Base-by-base conservation (phyloP, 1,140 invertebrate species). In the Ectropis grisescens region DNA sequence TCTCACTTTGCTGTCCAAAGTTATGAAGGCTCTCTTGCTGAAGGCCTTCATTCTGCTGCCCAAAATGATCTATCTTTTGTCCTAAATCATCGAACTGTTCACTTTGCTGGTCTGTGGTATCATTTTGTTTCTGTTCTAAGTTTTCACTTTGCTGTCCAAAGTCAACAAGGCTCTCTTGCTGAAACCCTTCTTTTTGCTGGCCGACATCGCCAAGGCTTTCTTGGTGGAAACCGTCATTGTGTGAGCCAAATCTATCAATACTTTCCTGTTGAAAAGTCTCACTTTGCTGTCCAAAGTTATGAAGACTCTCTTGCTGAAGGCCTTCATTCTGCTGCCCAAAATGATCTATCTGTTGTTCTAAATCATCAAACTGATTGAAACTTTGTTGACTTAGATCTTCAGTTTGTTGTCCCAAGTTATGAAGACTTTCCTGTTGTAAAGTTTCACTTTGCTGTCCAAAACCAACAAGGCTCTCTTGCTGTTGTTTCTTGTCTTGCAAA, bases 211-310 rank as follows among this genome's bases (percentile, higher is more conserved):
- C 27, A n/a, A 43, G 13, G 9, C 37, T 15, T 28, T 48, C 31
- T 40, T 47, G 37, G 7, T 34, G 28, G 11, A 40, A n/a, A n/a
- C n/a, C n/a, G n/a, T n/a, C 33, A 34, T 41, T 47, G 36, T 45
- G 39, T 40, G 48, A 36, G 28, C 49, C 47, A 11, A 36, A 32
- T 24, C 55, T 34, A 15, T 50, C 37, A 12, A 48, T 44, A 26
- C 14, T 36, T 43, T 55, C 43, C 15, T 53, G 40, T 13, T 29
- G 39, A 27, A 44, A 38, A 10, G 3, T 8, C 3, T 4, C 16
- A 8, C 3, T 3, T 36, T 50, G 35, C 23, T 53, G 42, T n/a
- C 29, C 41, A 45, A 52, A 39, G 13, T 60, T 24, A 39, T 46
- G 25, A n/a, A 34, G 31, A 14, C 47, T 29, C n/a, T 37, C 13